These are phyloP conservation scores for Bombus pascuorum DNA, from an alignment of 1,140 invertebrate genomes.

Conservation along the genomic window DNA sequence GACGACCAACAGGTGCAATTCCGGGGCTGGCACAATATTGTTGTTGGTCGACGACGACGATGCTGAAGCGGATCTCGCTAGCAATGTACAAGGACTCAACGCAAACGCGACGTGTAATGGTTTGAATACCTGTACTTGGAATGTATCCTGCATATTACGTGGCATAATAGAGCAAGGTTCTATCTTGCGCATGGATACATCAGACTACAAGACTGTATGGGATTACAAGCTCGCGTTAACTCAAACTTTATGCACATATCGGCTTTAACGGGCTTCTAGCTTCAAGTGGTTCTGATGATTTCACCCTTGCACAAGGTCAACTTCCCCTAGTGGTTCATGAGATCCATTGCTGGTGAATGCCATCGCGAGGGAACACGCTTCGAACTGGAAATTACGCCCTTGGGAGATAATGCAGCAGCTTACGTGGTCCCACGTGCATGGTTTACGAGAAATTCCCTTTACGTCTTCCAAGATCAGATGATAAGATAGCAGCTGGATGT, in stretches of 20 bases:
- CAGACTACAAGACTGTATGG: slow-evolving; percentile 8
- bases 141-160: slow-evolving; percentile 37
- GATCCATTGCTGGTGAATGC: slow-evolving; percentile 34
- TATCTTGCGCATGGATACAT: slow-evolving; percentile 8
- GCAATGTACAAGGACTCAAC: slow-evolving; percentile 20
- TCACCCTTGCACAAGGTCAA: slow-evolving; percentile 44
- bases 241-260: slow-evolving; percentile 54
- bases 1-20: slow-evolving; percentile 6
- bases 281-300: slow-evolving; percentile 39
- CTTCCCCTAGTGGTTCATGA: background rate
- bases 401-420: slow-evolving; percentile 53
- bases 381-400: slow-evolving; percentile 59
- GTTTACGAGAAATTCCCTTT: slow-evolving; percentile 55
- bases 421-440: slow-evolving; percentile 42
- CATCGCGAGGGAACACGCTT: slow-evolving; percentile 23
- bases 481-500: slow-evolving; percentile 40
- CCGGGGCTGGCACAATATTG: slow-evolving; percentile 20
- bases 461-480: slow-evolving; percentile 26
- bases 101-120: slow-evolving; percentile 26
- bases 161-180: slow-evolving; percentile 19
- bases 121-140: slow-evolving; percentile 41
- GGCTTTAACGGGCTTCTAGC: slow-evolving; percentile 53
- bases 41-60: slow-evolving; percentile 1
- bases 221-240: slow-evolving; percentile 37
- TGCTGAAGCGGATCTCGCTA: background rate